Evolutionary conservation across 2,113 vertebrate genomes (phyloP).

Genomic region (Pao palembangensis): DNA sequence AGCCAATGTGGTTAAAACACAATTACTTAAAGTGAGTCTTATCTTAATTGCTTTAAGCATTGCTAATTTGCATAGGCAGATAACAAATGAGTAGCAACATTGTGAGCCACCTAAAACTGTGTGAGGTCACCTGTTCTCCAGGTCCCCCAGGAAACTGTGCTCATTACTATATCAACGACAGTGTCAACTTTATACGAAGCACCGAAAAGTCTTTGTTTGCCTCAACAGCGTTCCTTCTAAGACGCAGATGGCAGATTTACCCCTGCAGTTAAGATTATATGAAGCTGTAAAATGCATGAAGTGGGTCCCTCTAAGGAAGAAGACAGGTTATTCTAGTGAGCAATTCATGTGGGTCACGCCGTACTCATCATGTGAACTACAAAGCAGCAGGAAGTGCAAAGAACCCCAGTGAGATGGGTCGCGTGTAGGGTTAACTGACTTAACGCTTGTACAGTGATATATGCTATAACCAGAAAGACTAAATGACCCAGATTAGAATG

Average conservation of each 20-base stretch:
- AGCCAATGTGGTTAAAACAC: too few species aligned
- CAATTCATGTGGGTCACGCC: constrained; percentile 6
- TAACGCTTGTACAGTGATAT: constrained; percentile 18
- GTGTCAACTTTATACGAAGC: neutral
- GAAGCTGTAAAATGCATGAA: constrained; percentile 17
- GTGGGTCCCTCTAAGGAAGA: constrained; percentile 4
- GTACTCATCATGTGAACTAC: constrained; percentile 2
- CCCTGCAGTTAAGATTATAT: neutral
- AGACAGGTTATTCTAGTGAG: constrained; percentile 14
- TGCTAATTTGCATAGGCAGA: too few species aligned
- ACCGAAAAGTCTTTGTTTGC: neutral
- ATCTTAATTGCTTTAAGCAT: too few species aligned
- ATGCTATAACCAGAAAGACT: constrained; percentile 12
- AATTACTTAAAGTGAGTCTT: too few species aligned
- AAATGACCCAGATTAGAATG: constrained; percentile 42
- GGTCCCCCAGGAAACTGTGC: neutral
- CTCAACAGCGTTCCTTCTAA: neutral
- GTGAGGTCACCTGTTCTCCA: too few species aligned
- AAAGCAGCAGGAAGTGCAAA: neutral
- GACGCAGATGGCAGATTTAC: neutral
- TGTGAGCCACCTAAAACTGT: too few species aligned
- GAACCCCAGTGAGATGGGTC: constrained; percentile 10
- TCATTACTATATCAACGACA: neutral
- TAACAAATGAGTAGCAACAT: too few species aligned
- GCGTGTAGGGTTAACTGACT: constrained; percentile 11